These are phyloP conservation scores for Cavia porcellus DNA, from an alignment of 2,113 vertebrate species.

Conservation along the genomic window DNA sequence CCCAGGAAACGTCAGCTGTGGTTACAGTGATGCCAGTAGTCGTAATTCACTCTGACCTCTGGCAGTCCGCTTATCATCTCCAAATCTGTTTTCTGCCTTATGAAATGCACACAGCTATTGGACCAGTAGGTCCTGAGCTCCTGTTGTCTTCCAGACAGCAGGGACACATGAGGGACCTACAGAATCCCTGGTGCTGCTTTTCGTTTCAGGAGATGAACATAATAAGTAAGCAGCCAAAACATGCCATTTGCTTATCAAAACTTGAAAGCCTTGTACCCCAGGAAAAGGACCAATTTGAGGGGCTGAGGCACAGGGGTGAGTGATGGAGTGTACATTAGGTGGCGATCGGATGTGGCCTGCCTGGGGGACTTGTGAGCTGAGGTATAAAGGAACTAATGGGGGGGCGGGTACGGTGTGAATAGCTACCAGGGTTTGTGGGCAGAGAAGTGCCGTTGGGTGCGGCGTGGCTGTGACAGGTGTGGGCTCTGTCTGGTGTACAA, in stretches of 20 bases:
- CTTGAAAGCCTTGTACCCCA: neutral
- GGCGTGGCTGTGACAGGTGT: neutral
- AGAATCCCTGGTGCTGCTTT: neutral
- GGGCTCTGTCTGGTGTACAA: neutral
- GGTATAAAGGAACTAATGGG: neutral
- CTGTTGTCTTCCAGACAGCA: neutral
- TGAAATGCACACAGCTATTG: rapidly evolving
- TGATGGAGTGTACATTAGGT: rapidly evolving
- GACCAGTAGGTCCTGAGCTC: rapidly evolving
- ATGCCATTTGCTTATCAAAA: too few species aligned
- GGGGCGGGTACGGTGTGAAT: neutral
- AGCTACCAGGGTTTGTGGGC: neutral
- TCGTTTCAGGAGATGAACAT: rapidly evolving
- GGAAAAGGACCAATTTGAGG: too few species aligned
- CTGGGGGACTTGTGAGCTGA: rapidly evolving
- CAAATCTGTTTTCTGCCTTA: too few species aligned
- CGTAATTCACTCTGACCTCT: rapidly evolving
- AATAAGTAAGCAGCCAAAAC: neutral
- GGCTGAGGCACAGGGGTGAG: rapidly evolving
- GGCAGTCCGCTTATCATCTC: neutral
- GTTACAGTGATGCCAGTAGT: too few species aligned
- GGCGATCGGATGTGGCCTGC: neutral
- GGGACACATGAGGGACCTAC: neutral
- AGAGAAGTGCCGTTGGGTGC: neutral
- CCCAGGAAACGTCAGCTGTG: neutral